Conservation (phyloP, 2,113 vertebrate genomes). For the Grallaria varia region DNA sequence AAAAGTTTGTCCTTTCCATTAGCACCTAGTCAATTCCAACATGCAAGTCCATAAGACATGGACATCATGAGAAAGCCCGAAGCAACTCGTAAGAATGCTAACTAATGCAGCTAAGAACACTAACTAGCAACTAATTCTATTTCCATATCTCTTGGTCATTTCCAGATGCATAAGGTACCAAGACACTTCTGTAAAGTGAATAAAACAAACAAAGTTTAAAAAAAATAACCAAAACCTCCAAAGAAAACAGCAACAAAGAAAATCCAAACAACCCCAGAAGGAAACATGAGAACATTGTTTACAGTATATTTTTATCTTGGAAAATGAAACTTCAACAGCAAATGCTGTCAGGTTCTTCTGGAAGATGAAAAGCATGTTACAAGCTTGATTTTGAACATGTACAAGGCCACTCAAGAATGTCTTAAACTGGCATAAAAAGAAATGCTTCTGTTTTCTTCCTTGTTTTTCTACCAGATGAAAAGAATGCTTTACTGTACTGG, state of each 20-base stretch:
- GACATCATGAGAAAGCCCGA: not conserved
- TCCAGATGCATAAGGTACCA: not conserved
- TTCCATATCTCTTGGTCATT: not conserved
- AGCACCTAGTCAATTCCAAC: not conserved
- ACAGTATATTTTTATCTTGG: not conserved
- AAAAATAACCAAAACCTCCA: not conserved
- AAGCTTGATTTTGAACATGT: slow-evolving; percentile 50
- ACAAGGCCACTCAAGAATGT: slow-evolving; percentile 3
- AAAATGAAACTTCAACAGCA: slow-evolving; percentile 5
- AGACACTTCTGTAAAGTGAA: not conserved
- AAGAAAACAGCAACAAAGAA: not conserved
- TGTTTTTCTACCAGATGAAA: slow-evolving; percentile 40
- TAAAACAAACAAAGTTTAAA: not conserved
- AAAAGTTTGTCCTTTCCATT: not conserved
- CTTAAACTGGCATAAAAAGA: slow-evolving; percentile 32
- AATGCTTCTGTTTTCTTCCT: not conserved
- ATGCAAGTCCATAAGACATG: not conserved
- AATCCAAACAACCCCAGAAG: not conserved
- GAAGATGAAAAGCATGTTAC: slow-evolving; percentile 23
- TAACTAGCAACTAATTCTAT: not conserved
- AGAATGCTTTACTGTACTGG: slow-evolving; percentile 10
- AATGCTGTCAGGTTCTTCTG: slow-evolving; percentile 2
- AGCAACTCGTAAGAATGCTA: not conserved
- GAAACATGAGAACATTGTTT: not conserved
- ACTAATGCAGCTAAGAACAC: not conserved